A percentile compares a stretch with the other conserved stretches of the same genome.
phyloP scores from a whole-genome alignment of 2,797 vertebrate species.

The Tragopan temminckii region DNA sequence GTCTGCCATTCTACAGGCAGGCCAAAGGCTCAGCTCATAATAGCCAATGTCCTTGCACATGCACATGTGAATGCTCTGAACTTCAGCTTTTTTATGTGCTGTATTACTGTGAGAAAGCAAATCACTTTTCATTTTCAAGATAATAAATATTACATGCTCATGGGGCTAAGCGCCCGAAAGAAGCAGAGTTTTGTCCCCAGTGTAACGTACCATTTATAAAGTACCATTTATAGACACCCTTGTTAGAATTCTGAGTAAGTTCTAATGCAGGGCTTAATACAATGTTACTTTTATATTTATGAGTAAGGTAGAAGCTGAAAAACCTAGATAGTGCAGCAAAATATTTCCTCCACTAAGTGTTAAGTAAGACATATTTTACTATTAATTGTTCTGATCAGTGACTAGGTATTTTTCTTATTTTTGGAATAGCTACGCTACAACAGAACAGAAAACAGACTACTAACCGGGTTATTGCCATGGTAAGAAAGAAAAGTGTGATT shows the following conservation, averaged over 20 bases:
- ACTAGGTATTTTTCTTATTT: neutral
- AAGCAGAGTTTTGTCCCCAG: neutral
- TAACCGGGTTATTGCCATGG: neutral
- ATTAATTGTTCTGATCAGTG: neutral
- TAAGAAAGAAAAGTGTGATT: neutral
- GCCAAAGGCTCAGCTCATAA: neutral
- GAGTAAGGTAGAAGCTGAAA: neutral
- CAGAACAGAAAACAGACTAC: neutral
- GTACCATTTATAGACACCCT: neutral
- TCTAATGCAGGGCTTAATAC: neutral
- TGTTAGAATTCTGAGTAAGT: neutral
- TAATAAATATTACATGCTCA: neutral
- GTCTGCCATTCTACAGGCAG: neutral
- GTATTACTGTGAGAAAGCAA: neutral
- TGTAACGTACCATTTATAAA: neutral
- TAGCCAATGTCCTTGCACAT: neutral
- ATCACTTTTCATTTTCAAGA: neutral
- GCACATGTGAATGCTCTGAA: fast-evolving
- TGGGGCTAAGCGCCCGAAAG: neutral
- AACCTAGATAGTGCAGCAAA: neutral
- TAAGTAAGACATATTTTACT: neutral
- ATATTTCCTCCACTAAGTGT: neutral
- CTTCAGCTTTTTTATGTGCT: neutral
- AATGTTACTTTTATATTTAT: neutral
- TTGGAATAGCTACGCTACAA: neutral